Conservation (phyloP, 2,888 invertebrate species). For the Oscheius sp. region DNA sequence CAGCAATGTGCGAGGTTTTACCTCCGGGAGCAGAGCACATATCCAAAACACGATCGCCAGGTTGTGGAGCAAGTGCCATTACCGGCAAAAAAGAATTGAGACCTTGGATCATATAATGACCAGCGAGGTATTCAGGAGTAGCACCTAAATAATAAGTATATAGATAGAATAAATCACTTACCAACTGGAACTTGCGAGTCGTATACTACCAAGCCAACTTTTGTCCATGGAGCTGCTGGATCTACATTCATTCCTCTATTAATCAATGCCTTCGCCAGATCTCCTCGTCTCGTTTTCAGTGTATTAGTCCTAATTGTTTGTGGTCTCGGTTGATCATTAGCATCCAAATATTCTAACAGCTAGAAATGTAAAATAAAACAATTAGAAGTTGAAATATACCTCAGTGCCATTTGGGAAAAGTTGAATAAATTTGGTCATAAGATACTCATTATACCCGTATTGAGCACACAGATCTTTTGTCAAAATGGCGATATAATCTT, state of each 20-base stretch:
- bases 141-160: constrained; percentile 75
- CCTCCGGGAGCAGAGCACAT: constrained; percentile 99
- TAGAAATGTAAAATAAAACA: constrained; percentile 47
- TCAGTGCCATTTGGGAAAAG: constrained; percentile 78
- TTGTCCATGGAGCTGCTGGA: constrained; percentile 97
- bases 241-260: constrained; percentile 96
- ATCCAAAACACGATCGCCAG: constrained; percentile 81
- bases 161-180: constrained; percentile 58
- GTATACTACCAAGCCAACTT: constrained; percentile 94
- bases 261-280: constrained; percentile 80
- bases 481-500: constrained; percentile 53
- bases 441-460: constrained; percentile 94
- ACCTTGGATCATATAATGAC: constrained; percentile 88
- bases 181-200: constrained; percentile 94
- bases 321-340: constrained; percentile 92
- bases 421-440: constrained; percentile 90
- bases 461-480: constrained; percentile 86
- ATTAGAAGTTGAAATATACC: constrained; percentile 45
- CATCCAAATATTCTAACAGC: constrained; percentile 91
- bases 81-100: constrained; percentile 91
- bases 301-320: constrained; percentile 94
- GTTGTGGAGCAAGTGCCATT: constrained; percentile 95
- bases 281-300: constrained; percentile 79
- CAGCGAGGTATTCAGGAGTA: constrained; percentile 97
- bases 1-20: constrained; percentile 94